A percentile compares a stretch with the other conserved stretches of the same genome.
Conservation (phyloP, 2,113 vertebrate species). For the Chaetodon trifascialis region DNA sequence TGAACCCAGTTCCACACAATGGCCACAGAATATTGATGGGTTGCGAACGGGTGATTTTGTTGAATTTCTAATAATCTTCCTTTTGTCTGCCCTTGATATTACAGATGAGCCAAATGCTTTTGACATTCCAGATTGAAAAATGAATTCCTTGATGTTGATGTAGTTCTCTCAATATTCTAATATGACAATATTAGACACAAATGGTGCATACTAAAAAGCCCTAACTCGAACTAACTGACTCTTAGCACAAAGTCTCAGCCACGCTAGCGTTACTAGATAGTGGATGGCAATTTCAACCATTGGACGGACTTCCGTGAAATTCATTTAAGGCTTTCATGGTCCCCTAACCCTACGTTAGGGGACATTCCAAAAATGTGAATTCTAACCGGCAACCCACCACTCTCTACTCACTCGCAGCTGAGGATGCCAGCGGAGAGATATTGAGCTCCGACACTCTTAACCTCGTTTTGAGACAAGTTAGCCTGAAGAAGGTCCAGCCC, state of each 20-base stretch:
- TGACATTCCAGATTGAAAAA: conserved; percentile 57
- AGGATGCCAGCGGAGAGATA: too few species aligned
- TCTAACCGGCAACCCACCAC: too few species aligned
- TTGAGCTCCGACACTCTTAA: too few species aligned
- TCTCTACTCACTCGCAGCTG: too few species aligned
- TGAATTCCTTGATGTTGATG: conserved; percentile 45
- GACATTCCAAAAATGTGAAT: too few species aligned
- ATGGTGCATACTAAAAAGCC: background rate
- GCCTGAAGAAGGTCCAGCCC: too few species aligned
- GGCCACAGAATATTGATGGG: conserved; percentile 76
- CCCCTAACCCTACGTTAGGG: too few species aligned
- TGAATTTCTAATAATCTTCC: conserved; percentile 63
- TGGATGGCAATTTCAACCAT: background rate
- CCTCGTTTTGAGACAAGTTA: too few species aligned
- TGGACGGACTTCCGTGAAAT: background rate
- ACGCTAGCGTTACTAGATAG: background rate
- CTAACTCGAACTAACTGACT: background rate
- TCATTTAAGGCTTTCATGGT: background rate
- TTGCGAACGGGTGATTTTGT: conserved; percentile 56
- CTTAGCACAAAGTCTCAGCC: background rate
- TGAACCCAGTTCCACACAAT: conserved; percentile 37
- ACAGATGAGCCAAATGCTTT: conserved; percentile 46
- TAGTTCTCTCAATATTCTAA: conserved; percentile 10
- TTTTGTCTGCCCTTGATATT: conserved; percentile 57
- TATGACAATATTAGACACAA: conserved; percentile 1